Evolutionary conservation across 2,888 invertebrate species (phyloP).

Genomic region (Balanococcus diminutus): DNA sequence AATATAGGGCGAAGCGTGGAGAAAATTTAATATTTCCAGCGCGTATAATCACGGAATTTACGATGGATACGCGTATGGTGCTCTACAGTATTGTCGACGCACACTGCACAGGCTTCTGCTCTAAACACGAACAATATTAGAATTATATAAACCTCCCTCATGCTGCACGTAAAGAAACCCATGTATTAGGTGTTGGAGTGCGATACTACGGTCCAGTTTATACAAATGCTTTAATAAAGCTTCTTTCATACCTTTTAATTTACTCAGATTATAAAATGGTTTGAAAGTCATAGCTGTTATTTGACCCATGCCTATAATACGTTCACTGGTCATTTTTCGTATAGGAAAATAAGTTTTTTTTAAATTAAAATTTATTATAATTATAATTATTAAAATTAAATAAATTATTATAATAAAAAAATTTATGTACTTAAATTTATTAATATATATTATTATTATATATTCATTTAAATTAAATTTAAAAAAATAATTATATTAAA

Average conservation of each 20-base stretch:
- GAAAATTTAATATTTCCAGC: conserved; percentile 32
- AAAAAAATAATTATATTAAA: too few relatives aligned
- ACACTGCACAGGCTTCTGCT: not conserved
- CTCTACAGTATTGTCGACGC: not conserved
- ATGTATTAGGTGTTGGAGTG: not conserved
- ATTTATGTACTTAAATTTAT: too few relatives aligned
- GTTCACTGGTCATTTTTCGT: too few relatives aligned
- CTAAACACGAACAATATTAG: not conserved
- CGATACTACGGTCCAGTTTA: conserved; percentile 7
- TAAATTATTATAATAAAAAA: too few relatives aligned
- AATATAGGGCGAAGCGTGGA: not conserved
- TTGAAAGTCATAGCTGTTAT: not conserved
- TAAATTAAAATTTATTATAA: too few relatives aligned
- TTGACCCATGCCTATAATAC: too few relatives aligned
- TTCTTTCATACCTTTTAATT: not conserved
- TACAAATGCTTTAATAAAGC: not conserved
- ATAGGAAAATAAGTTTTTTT: too few relatives aligned
- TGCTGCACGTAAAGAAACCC: not conserved
- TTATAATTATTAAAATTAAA: too few relatives aligned
- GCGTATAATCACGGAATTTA: conserved; percentile 20
- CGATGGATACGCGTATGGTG: conserved; percentile 1
- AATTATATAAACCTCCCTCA: not conserved
- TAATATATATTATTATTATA: too few relatives aligned
- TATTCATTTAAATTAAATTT: too few relatives aligned
- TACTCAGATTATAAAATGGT: not conserved